Conservation (phyloP, 1,140 invertebrate species). For the Procambarus virginalis region DNA sequence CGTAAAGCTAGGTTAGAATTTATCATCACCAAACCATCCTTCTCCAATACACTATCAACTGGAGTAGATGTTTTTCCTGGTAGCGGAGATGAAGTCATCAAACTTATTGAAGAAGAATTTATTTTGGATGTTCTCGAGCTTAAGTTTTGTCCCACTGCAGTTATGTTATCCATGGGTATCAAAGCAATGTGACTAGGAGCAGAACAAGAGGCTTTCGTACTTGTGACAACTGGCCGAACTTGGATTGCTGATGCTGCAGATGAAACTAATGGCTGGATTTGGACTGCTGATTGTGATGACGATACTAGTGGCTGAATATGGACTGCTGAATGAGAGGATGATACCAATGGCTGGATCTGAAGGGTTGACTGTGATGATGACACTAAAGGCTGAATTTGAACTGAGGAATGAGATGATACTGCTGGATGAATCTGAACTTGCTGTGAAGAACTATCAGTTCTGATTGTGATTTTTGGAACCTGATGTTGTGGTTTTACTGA, state of each 20-base stretch:
- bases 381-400: conserved; percentile 39
- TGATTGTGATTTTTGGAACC: conserved; percentile 55
- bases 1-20: conserved; percentile 67
- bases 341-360: conserved; percentile 37
- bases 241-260: conserved; percentile 30
- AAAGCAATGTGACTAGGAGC: conserved; percentile 55
- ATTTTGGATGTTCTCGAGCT: conserved; percentile 39
- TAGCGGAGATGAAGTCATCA: conserved; percentile 39
- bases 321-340: conserved; percentile 31
- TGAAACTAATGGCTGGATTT: conserved; percentile 33
- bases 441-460: conserved; percentile 17
- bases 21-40: conserved; percentile 68
- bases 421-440: conserved; percentile 43
- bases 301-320: conserved; percentile 45
- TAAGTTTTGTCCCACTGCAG: conserved; percentile 51
- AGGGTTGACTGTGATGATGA: conserved; percentile 37
- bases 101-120: conserved; percentile 30
- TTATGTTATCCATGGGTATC: conserved; percentile 53
- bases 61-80: conserved; percentile 28
- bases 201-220: conserved; percentile 23
- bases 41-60: conserved; percentile 47
- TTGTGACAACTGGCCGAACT: conserved; percentile 46
- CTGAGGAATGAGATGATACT: conserved; percentile 25
- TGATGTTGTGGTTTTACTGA: conserved; percentile 27
- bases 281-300: conserved; percentile 35